Conservation (phyloP, 2,113 vertebrate genomes). For the Propithecus coquereli region DNA sequence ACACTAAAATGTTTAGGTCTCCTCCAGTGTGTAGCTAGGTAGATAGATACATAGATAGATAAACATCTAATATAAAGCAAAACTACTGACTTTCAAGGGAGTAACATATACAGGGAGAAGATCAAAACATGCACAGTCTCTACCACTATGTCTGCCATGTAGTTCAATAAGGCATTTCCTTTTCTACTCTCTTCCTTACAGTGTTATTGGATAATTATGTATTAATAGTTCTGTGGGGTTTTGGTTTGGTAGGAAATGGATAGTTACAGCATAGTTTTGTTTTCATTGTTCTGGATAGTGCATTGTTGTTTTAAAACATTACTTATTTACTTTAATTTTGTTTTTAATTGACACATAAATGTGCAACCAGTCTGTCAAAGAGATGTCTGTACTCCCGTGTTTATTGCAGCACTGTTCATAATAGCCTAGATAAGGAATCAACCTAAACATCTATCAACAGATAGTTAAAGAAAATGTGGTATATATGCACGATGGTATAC, state of each 20-base stretch:
- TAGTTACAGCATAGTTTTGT: not conserved
- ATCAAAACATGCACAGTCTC: not conserved
- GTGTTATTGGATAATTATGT: not conserved
- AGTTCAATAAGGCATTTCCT: not conserved
- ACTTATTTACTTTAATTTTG: not conserved
- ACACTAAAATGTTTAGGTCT: not conserved
- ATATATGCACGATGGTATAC: not conserved
- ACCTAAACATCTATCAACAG: not conserved
- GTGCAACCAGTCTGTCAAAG: not conserved
- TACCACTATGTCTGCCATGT: not conserved
- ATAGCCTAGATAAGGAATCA: not conserved
- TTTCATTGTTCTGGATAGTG: not conserved
- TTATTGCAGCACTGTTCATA: not conserved
- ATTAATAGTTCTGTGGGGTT: not conserved
- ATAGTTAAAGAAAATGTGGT: not conserved
- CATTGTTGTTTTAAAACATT: not conserved
- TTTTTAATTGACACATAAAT: not conserved
- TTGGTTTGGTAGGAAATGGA: not conserved
- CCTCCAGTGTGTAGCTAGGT: not conserved
- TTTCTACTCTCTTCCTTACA: not conserved
- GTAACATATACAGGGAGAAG: not conserved
- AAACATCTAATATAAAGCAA: not conserved
- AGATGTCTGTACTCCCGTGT: not conserved
- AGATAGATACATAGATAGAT: not conserved
- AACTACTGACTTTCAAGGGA: not conserved